These are phyloP conservation scores for Trachurus trachurus DNA, from an alignment of 2,797 vertebrate species.

Conservation along the genomic window DNA sequence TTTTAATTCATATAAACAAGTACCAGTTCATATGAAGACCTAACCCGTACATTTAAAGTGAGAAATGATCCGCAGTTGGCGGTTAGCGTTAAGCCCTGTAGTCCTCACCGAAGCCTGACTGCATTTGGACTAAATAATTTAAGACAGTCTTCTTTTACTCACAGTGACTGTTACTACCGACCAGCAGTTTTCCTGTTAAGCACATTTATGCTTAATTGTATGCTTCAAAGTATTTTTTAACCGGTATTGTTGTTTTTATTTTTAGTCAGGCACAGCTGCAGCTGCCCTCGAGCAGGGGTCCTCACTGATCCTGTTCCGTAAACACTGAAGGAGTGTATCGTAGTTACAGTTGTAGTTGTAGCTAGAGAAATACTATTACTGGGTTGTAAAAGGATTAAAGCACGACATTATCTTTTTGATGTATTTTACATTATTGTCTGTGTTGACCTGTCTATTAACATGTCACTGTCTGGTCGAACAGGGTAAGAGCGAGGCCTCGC, in stretches of 20 bases:
- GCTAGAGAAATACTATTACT: not conserved
- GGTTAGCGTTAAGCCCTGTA: not conserved
- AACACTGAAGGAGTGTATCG: conserved; percentile 42
- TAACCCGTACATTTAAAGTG: fast-evolving
- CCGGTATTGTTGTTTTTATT: not conserved
- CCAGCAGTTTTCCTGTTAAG: fast-evolving
- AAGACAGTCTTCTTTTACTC: fast-evolving
- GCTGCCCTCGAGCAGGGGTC: conserved; percentile 30
- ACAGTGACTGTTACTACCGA: fast-evolving
- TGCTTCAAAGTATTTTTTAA: fast-evolving
- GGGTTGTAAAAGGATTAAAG: not conserved
- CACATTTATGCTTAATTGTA: fast-evolving
- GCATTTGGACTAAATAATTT: not conserved
- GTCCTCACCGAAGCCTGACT: conserved; percentile 31
- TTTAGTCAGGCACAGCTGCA: conserved; percentile 42
- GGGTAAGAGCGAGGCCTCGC: conserved; percentile 54
- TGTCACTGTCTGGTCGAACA: conserved; percentile 43
- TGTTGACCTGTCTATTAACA: conserved; percentile 50
- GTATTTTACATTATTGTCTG: conserved; percentile 50
- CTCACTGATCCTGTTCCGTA: conserved; percentile 61
- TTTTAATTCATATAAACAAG: not conserved
- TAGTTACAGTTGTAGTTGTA: too few relatives aligned
- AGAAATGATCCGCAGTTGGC: fast-evolving
- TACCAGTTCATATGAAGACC: fast-evolving
- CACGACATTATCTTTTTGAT: conserved; percentile 25